Evolutionary conservation across 1,140 invertebrate genomes (phyloP), one percentile per base, ranked within the genome.

Genomic region (Galleria mellonella): DNA sequence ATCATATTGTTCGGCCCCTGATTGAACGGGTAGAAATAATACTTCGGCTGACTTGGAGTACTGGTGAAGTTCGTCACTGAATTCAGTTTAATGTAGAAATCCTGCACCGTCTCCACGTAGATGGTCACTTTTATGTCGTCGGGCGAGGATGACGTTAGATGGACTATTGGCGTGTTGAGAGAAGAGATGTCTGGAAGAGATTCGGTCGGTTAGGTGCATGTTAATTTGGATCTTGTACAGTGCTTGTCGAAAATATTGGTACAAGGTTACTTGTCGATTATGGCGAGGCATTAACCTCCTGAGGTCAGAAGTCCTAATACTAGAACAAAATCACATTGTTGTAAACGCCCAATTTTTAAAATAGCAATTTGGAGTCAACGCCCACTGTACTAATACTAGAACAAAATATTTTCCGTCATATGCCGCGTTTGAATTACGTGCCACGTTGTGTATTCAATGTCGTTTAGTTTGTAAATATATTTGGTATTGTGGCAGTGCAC

Each of bases 91-190:
- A 92, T 75, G 51, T 87, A 86, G 69, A 92, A 92, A 51, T 90
- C 82, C 15, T 82, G 40, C 0, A 90, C 82, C 4, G 88, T 77
- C 23, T 87, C 74, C 1, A 92, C 88, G 0, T 56, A 55, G 7
- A 92, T 67, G 1, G 70, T 87, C 40, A 91, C 89, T 8, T 59
- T 65, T 7, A 90, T 74, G 30, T 87, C 82, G 0, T 63, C 63
- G 0, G 71, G 62, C 11, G 89, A 88, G 15, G 89, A 87, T 0
- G 91, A 90, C 0, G 90, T 90, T 1, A 93, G 72, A 43, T 90
- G 89, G 0, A 92, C 79, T 43, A 89, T 90, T 0, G 87, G 86
- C 9, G 81, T 84, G 50, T 86, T 86, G 9, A 64, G 38, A 1
- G 64, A 55, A 0, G 69, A 62, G 12, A 78, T 44, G 33, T 79